Evolutionary conservation across 2,888 invertebrate genomes (phyloP).

Genomic region (Sarcophaga rosellei): DNA sequence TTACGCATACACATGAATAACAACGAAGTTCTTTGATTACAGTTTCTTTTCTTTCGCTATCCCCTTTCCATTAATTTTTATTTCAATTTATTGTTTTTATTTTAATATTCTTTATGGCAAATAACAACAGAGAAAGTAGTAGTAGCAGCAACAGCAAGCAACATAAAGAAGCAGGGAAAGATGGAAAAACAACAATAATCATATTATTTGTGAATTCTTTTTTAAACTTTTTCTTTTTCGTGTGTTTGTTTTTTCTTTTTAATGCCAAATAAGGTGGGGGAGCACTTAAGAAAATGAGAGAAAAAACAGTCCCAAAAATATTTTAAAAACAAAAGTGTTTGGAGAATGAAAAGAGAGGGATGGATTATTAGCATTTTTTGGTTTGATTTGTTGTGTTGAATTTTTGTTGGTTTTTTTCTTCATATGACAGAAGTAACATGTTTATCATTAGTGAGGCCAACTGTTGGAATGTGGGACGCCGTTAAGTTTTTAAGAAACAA

Average conservation of each 20-base stretch:
- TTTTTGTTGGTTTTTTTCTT: background rate
- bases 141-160: background rate
- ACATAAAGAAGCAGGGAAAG: constrained; percentile 2
- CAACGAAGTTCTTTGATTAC: constrained; percentile 22
- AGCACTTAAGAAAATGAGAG: constrained; percentile 14
- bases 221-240: background rate
- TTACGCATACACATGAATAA: background rate
- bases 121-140: background rate
- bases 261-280: constrained; percentile 19
- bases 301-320: background rate
- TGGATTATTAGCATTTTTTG: background rate
- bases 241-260: background rate
- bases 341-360: background rate
- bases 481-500: no score
- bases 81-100: constrained; percentile 48
- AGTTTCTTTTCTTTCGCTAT: constrained; percentile 1
- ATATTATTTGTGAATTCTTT: constrained; percentile 15
- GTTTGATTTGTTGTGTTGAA: background rate
- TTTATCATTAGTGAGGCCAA: no score
- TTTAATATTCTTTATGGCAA: constrained; percentile 45
- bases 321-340: constrained; percentile 10
- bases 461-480: no score
- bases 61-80: constrained; percentile 37
- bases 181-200: constrained; percentile 9
- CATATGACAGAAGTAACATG: no score